Evolutionary conservation across 2,797 vertebrate genomes (phyloP).

Genomic region (Kryptopterus vitreolus): DNA sequence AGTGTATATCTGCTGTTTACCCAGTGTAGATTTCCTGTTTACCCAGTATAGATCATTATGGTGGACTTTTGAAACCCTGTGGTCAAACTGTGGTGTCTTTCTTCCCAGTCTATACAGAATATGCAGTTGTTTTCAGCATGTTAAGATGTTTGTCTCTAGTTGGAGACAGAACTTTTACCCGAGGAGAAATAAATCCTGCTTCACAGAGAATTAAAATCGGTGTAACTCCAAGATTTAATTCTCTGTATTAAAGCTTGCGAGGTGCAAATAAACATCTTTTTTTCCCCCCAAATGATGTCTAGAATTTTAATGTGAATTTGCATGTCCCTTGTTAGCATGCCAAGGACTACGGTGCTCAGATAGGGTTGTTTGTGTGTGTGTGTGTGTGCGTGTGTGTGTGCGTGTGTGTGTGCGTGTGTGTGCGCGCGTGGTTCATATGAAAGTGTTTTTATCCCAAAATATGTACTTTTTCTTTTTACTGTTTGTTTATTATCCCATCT

Average conservation of each 20-base stretch:
- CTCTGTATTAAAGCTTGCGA: not conserved
- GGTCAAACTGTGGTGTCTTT: too few species aligned
- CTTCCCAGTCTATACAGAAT: too few species aligned
- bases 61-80: too few species aligned
- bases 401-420: not conserved
- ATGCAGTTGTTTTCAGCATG: too few species aligned
- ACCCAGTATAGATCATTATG: too few species aligned
- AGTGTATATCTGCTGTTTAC: not conserved
- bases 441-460: too few species aligned
- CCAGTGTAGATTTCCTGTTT: too few species aligned
- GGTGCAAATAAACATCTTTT: not conserved
- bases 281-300: not conserved
- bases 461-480: too few species aligned
- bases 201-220: not conserved
- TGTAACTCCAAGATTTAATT: conserved; percentile 1
- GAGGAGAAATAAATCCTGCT: not conserved
- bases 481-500: too few species aligned
- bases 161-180: not conserved
- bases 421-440: not conserved
- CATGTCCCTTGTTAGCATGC: conserved; percentile 47
- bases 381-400: too few species aligned
- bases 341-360: conserved; percentile 27
- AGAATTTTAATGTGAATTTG: conserved; percentile 39
- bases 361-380: conserved; percentile 29
- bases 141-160: not conserved